phyloP scores from a whole-genome alignment of 2,797 vertebrate species.

The Graptemys geographica region DNA sequence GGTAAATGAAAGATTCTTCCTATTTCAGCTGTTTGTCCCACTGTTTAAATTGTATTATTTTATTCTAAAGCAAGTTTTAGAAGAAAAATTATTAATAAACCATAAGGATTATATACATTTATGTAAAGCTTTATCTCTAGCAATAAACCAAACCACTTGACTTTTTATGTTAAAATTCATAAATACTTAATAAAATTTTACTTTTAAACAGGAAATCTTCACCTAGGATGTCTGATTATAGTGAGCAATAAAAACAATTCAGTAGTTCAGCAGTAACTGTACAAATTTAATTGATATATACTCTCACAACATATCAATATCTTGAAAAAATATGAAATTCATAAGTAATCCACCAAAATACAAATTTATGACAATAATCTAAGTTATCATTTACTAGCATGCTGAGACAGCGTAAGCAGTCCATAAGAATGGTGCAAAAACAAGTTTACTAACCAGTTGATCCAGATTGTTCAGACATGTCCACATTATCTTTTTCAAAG shows the following conservation, averaged over 20 bases:
- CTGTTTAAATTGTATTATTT: background rate
- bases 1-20: background rate
- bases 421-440: background rate
- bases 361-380: background rate
- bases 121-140: background rate
- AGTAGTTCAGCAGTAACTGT: background rate
- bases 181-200: background rate
- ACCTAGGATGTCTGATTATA: background rate
- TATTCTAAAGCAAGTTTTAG: background rate
- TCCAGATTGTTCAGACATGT: background rate
- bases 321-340: background rate
- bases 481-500: background rate
- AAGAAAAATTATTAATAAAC: background rate
- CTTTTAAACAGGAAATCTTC: background rate
- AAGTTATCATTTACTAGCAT: background rate
- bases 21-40: background rate
- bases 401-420: background rate
- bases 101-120: background rate
- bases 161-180: background rate
- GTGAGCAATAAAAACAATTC: background rate
- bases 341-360: background rate
- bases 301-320: background rate
- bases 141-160: background rate
- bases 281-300: background rate
- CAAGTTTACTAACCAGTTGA: background rate